These are phyloP conservation scores for Harpalus rubripes DNA, from an alignment of 2,888 invertebrate genomes.

Conservation along the genomic window DNA sequence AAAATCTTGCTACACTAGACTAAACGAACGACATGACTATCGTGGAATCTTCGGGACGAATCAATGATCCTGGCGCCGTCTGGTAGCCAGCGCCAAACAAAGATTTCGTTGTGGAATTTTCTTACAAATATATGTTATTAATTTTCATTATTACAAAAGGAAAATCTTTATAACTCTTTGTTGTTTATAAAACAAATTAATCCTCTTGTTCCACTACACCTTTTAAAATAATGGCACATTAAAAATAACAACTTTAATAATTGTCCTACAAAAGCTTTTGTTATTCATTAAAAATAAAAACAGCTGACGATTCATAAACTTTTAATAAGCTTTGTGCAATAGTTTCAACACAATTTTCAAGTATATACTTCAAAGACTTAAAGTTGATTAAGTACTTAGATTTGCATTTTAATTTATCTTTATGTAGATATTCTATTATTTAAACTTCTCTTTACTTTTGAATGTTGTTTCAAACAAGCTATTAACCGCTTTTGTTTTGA, in stretches of 20 bases:
- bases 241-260: background rate
- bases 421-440: constrained; percentile 7
- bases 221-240: background rate
- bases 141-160: too few relatives aligned
- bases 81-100: background rate
- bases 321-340: background rate
- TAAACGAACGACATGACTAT: background rate
- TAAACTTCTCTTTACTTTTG: background rate
- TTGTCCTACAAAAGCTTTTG: background rate
- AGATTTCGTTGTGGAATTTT: too few relatives aligned
- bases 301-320: background rate
- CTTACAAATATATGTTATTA: too few relatives aligned
- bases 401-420: background rate
- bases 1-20: background rate
- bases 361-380: background rate
- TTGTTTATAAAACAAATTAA: too few relatives aligned
- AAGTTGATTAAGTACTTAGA: background rate
- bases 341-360: background rate
- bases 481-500: constrained; percentile 27
- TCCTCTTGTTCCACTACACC: too few relatives aligned
- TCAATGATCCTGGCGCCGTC: background rate
- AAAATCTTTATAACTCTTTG: too few relatives aligned
- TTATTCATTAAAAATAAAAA: background rate
- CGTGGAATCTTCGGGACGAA: background rate
- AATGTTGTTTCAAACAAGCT: constrained; percentile 1